Base-by-base conservation (phyloP, 2,113 vertebrate genomes). In the Pyrgilauda ruficollis region DNA sequence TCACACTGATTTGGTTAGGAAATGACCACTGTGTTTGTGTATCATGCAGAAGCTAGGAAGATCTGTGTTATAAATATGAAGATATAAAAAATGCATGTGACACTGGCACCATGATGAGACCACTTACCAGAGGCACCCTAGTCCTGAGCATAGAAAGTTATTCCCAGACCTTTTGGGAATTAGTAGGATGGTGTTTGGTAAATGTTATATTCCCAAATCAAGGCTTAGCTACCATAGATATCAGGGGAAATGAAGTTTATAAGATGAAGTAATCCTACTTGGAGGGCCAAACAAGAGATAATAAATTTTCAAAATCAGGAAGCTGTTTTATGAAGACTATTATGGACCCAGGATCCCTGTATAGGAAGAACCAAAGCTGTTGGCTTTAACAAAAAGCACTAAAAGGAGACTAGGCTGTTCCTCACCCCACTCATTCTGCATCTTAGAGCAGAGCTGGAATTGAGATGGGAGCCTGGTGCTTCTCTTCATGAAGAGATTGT, bases 401-500 rank as follows among this genome's bases (percentile, higher is more conserved):
- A 46, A 35, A 72, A 61, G 15, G 10, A 5, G 2, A 5, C 10
- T 62, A 39, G 20, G 43, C 13, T 13, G 27, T 68, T 68, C 28
- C 53, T 91, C 20, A 46, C 3, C 17, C 21, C 5, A 27, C 72
- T 72, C 43, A 3, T 27, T 66, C 41, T 56, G 7, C 55, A 15
- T 70, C 39, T 77, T 59, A 31, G 9, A 47, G 35, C 30, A 31
- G 49, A 90, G 28, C 44, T 70, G 49, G 85, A 59, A 64, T 14
- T 83, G 50, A 83, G 55, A 22, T 84, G 64, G 75, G 50, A 44
- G 33, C 61, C 69, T 52, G 39, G 30, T 92, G 35, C 81, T 64
- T 92, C 88, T 55, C 75, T 81, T 87, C 52, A 31, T 74, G 61
- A 94, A 74, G 92, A 61, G 63, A 26, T 37, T 64, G 18, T 67